Base-by-base conservation (phyloP, 2,888 invertebrate genomes). In the Xestia xanthographa region DNA sequence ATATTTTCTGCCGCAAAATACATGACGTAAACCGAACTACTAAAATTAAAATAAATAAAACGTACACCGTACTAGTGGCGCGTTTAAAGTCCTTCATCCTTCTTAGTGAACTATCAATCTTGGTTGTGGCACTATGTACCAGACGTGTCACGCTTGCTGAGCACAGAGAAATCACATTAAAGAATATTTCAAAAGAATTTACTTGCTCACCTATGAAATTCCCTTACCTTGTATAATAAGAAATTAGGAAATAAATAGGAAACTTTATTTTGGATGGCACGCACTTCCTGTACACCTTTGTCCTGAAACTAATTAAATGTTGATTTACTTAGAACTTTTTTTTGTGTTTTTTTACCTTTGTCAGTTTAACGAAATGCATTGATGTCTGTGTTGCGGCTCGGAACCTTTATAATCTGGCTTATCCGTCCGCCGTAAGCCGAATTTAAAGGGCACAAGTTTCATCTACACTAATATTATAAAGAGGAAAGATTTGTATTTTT, bases 21-120 rank as follows among this genome's bases (percentile, higher is more conserved):
- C 14, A 50, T 29, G 4, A 66, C 29, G 12, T 17, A 60, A 66
- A 22, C 14, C 9, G 14, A 63, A 69, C 68, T 75, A 79, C 69
- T 20, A 29, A 20, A 77, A 72, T 85, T 75, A 75, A 82, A 77
- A 85, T 78, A 80, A 87, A 78, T 74, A 86, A 93, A 66, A 72
- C 50, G 48, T 45, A 65, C 45, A 38, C 20, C 38, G 20, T 22
- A 17, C 5, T 26, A 45, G n/a, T 17, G 66, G 12, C 8, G 41
- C 8, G 41, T 41, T 63, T 38, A 62, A 20, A 2, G 0, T 17
- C 66, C 17, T 72, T 72, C 22, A 50, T 50, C 41, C 41, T 41
- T 50, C 71, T 66, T 53, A 72, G 1, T 17, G 41, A 41, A 63
- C 3, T 63, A 63, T 63, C 41, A 41, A 63, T 41, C 63, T 63